Base-by-base conservation (phyloP, 2,888 invertebrate species). In the Anodontia alba region DNA sequence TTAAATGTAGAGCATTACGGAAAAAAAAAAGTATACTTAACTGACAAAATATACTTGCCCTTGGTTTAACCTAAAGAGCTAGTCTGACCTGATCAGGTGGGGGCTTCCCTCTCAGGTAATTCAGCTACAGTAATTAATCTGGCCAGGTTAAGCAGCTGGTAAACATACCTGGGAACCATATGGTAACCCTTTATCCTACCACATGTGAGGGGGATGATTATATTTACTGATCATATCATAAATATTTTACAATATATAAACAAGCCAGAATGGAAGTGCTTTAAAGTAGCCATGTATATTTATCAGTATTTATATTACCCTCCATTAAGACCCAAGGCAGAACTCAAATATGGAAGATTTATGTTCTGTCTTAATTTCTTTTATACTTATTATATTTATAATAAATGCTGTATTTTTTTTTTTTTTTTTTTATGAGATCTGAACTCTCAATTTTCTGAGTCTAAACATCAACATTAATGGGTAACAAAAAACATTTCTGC, bases 151-250 rank as follows among this genome's bases (percentile, higher is more conserved):
- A 54, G 26, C 54, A 54, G 23, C 54, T 54, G 54, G 15, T 54
- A 54, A 26, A 26, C 54, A 23, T 20, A 54, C 54, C 54, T 26
- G 3, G 38, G 38, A 54, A 26, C 54, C 54, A 54, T 54, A 26
- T 54, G 54, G 54, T 12, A 54, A 26, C 26, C 10, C 54, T 46
- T 46, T 20, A 46, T 42, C 42, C 15, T 46, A 3, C 46, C 46
- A 46, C 62, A 62, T 26, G 62, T 62, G 62, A 33, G 33, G 62
- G 62, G 62, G 62, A 17, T 62, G 62, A 62, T 62, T 62, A 62
- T 62, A 62, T 62, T 62, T 62, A 62, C 62, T 33, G 33, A 62
- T 62, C 62, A 3, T 33, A 62, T 62, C 62, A 62, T 26, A 62
- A 62, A 33, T 33, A 62, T 62, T 62, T 62, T 33, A 20, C 23